Evolutionary conservation across 2,888 invertebrate genomes (phyloP).

Genomic region (Drosophila affinis): DNA sequence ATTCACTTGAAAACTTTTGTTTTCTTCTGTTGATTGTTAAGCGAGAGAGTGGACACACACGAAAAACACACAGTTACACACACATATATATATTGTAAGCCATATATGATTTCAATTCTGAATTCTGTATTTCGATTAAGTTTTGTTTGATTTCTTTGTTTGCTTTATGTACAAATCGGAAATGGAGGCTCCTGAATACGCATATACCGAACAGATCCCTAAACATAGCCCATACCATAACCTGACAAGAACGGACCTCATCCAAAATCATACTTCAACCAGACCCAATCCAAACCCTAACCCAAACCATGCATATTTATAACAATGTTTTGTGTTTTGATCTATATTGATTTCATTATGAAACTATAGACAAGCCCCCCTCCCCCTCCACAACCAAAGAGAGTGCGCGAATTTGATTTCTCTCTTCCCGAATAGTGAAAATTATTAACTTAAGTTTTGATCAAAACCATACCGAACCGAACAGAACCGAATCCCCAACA

Average conservation of each 20-base stretch:
- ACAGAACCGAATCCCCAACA: not conserved
- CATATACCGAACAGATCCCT: not conserved
- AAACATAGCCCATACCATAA: not conserved
- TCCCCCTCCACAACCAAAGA: not conserved
- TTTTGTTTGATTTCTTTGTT: conserved; percentile 54
- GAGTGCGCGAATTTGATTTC: conserved; percentile 9
- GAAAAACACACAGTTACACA: conserved; percentile 11
- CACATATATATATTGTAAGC: conserved; percentile 3
- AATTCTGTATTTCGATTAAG: conserved; percentile 40
- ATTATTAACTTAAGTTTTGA: conserved; percentile 16
- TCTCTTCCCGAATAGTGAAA: conserved; percentile 21
- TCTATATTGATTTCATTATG: conserved; percentile 21
- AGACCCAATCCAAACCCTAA: not conserved
- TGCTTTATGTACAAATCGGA: conserved; percentile 47
- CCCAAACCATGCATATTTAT: conserved; percentile 55
- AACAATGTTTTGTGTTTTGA: conserved; percentile 37
- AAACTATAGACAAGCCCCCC: conserved; percentile 2
- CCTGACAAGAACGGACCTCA: not conserved
- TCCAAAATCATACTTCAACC: no score
- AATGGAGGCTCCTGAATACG: conserved; percentile 17
- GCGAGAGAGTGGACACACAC: conserved; percentile 8
- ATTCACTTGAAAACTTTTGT: conserved; percentile 12
- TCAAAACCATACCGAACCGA: conserved; percentile 6
- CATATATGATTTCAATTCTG: conserved; percentile 27
- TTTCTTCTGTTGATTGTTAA: conserved; percentile 15